Percentiles rank a stretch among this genome's conserved stretches.
Conservation (phyloP, 2,113 vertebrate genomes). For the Pithys albifrons region DNA sequence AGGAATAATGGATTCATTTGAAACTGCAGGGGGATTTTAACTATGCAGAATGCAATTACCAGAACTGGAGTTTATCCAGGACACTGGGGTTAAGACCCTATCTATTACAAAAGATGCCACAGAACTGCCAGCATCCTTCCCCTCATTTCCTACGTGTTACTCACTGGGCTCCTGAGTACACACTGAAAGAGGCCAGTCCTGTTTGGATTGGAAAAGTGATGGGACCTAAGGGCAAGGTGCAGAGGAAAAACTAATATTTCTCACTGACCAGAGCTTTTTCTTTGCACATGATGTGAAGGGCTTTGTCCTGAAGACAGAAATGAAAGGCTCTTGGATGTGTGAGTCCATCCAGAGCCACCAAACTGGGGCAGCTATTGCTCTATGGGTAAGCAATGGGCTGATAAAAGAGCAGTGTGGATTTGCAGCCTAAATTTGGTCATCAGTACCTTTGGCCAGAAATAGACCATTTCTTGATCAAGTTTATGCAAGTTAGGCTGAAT, state of each 20-base stretch:
- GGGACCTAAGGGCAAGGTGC: conserved; percentile 7
- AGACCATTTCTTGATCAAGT: neutral
- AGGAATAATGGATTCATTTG: conserved; percentile 60
- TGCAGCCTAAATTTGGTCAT: neutral
- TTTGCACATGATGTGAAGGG: neutral
- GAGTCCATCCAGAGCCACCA: neutral
- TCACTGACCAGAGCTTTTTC: neutral
- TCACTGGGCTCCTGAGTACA: neutral
- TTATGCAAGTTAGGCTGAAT: neutral
- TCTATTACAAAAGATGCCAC: conserved; percentile 64
- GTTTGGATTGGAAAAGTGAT: conserved; percentile 1
- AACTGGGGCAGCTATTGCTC: neutral
- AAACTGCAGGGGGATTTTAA: conserved; percentile 63
- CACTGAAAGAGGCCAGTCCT: neutral
- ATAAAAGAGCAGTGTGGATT: neutral
- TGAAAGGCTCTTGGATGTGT: neutral
- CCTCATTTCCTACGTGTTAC: conserved; percentile 18
- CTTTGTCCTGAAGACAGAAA: neutral
- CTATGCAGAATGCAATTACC: conserved; percentile 63
- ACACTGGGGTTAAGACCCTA: conserved; percentile 61
- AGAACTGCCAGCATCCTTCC: conserved; percentile 37
- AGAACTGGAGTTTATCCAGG: conserved; percentile 64
- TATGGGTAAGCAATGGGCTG: neutral
- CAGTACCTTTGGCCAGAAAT: neutral
- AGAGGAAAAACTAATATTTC: neutral